A percentile compares a stretch with the other conserved stretches of the same genome.
Conservation (phyloP, 2,888 invertebrate species). For the Chironomus tentans region DNA sequence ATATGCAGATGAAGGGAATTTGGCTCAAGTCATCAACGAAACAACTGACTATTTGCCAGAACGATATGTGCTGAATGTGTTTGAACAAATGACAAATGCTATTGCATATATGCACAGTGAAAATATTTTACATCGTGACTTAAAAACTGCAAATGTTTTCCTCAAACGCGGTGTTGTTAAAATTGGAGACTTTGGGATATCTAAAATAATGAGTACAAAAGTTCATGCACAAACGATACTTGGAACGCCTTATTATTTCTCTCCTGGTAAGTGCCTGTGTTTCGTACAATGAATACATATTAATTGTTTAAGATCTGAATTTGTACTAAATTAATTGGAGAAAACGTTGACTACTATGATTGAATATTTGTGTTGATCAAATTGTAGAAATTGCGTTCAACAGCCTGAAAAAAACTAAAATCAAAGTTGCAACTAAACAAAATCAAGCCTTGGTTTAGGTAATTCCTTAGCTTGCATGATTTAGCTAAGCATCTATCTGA, state of each 20-base stretch:
- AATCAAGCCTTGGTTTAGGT: too few species aligned
- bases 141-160: slow-evolving; percentile 67
- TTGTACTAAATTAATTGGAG: too few species aligned
- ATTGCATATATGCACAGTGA: slow-evolving; percentile 61
- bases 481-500: too few species aligned
- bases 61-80: slow-evolving; percentile 51
- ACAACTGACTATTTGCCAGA: slow-evolving; percentile 49
- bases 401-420: too few species aligned
- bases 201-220: slow-evolving; percentile 59
- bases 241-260: slow-evolving; percentile 65
- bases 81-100: slow-evolving; percentile 59
- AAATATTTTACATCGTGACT: slow-evolving; percentile 56
- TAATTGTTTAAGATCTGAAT: too few species aligned
- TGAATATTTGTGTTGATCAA: too few species aligned
- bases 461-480: too few species aligned
- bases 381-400: too few species aligned
- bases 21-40: slow-evolving; percentile 53
- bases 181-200: slow-evolving; percentile 68
- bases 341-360: too few species aligned
- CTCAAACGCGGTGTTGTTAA: slow-evolving; percentile 57
- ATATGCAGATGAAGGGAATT: slow-evolving; percentile 62
- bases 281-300: too few species aligned
- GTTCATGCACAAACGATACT: slow-evolving; percentile 58
- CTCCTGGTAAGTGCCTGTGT: slow-evolving; percentile 35
- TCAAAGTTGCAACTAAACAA: too few species aligned